Evolutionary conservation across 2,888 invertebrate genomes (phyloP), one percentile per base, ranked within the genome.

Genomic region (Scaptomyza polygonia): DNA sequence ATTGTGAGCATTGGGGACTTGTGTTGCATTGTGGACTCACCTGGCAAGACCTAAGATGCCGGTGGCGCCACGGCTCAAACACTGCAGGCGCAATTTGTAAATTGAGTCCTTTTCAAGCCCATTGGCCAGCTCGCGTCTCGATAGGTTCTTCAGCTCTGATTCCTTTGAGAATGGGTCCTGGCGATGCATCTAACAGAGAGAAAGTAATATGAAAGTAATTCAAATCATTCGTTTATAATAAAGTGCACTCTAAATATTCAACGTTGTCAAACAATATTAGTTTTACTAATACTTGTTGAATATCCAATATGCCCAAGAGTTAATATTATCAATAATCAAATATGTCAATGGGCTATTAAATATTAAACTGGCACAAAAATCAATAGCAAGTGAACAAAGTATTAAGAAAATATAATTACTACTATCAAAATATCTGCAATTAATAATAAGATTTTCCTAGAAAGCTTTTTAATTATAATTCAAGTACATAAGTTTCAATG

Each of bases 21-120:
- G 9, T 12, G 29, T 30, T 12, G 29, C 39, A 27, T 12, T 14
- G 25, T 29, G 8, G 62, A 89, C 92, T 92, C 91, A 97, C 96
- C 97, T 95, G 84, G 96, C 96, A 47, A 99, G 92, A 1, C 96
- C 96, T 85, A 98, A 93, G 89, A 99, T 97, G 55, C 98, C 98
- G 27, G 94, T 94, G 29, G 97, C 96, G 18, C 98, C 99, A 66
- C 98, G 93, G 1, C 96, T 93, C 54, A 98, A 93, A 91, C 98
- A 98, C 72, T 96, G 93, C 73, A 97, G 93, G 49, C 98, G 94
- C 74, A 99, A 92, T 89, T 95, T 95, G 92, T 98, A 96, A 61
- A 98, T 92, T 0, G 97, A 95, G 91, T 98, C 97, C 64, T 94
- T 95, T 30, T 87, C 86, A n/a, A 82, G 55, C 18, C 96, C 93